Base-by-base conservation (phyloP, 2,113 vertebrate genomes). In the Oreocharis arfaki region DNA sequence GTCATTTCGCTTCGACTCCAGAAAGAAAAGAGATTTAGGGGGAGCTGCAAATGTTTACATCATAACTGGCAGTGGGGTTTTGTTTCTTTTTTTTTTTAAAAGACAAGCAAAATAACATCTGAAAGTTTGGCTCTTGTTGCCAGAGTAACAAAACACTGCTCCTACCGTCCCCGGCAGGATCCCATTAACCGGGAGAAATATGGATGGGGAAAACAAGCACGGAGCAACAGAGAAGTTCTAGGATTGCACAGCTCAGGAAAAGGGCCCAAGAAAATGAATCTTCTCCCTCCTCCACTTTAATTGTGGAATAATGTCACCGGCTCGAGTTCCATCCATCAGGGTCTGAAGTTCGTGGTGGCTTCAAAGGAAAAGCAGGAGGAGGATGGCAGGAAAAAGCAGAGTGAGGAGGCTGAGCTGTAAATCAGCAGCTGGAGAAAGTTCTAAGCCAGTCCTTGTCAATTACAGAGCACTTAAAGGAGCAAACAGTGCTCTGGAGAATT, bases 71-170 rank as follows among this genome's bases (percentile, higher is more conserved):
- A 96, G 64, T 3, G 32, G 33, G 8, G 0, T 3, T 37, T 21
- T 22, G 10, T 0, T 3, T 10, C 27, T 21, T 22, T 42, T 57
- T 52, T 86, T 89, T 73, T 46, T 44, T 56, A 69, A 9, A 7
- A 82, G 63, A 60, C 55, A 53, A 88, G 78, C 84, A 90, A 94
- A 97, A 95, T 55, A 94, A 92, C 94, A 93, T 86, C 80, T 81
- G 91, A 96, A 96, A 95, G 95, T 92, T 95, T 87, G 95, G 90
- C 59, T 93, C 4, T 87, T 90, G 97, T 96, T 93, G 94, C 89
- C 35, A 35, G 76, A 91, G 93, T 17, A 96, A 96, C 96, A 96
- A 97, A 97, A 97, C 97, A 97, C 52, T 80, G 94, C 55, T 97
- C 83, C 93, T 96, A 91, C 96, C 3, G 55, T 89, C 76, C 70